Base-by-base conservation (phyloP, 2,888 invertebrate genomes). In the Polyommatus iphigenia region DNA sequence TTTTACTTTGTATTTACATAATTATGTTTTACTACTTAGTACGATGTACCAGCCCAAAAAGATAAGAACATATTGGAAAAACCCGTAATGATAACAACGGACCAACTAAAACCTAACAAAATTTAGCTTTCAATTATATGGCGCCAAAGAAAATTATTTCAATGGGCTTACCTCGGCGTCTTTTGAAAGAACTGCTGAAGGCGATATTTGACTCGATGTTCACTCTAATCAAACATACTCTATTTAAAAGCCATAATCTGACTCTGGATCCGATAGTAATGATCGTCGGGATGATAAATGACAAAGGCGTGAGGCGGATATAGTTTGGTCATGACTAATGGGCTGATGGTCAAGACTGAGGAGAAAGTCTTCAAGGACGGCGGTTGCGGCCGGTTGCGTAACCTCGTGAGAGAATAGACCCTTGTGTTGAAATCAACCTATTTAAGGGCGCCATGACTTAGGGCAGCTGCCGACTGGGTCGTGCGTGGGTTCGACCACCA, bases 361-460 rank as follows among this genome's bases (percentile, higher is more conserved):
- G 50, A 54, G 86, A 88, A 86, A 87, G 85, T 82, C 88, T 87
- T 85, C 93, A 93, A 93, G 93, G 93, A 93, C 93, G 91, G 89
- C 91, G 86, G 89, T 91, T 87, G 87, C 91, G 86, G 84, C 88
- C 79, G 80, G 81, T 89, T 89, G 85, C 87, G 88, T 83, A 91
- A 91, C 84, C 81, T 80, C 84, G 86, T 88, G 88, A 88, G 87
- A 88, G 89, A 88, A 90, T 89, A 87, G 84, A 85, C 81, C 79
- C 82, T 86, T 85, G 86, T 89, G 85, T 87, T 83, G 87, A 88
- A 88, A 90, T 84, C 83, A 87, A 83, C 84, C 85, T 83, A 87
- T 88, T 87, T 85, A 89, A 91, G 91, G 91, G 91, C 89, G 87
- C 46, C 10, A 46, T 46, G 10, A 10, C 46, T 54, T 50, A 50